A percentile compares a stretch with the other conserved stretches of the same genome.
Conservation (phyloP, 2,888 invertebrate genomes). For the Homarus gammarus region DNA sequence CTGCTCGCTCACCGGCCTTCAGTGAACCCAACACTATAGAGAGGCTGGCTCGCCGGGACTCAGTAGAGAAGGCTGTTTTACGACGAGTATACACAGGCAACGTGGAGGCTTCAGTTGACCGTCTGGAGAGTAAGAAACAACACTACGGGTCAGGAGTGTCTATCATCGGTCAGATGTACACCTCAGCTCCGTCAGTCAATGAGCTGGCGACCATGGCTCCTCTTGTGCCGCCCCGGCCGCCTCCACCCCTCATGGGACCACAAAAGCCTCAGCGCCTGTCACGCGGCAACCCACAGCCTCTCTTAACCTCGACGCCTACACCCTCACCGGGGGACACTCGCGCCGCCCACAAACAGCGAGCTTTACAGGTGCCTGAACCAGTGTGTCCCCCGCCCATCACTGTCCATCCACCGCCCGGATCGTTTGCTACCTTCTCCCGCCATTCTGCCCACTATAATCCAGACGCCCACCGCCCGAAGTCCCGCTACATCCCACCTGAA, state of each 20-base stretch:
- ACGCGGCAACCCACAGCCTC: slow-evolving; percentile 52
- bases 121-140: slow-evolving; percentile 53
- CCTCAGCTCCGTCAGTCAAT: slow-evolving; percentile 72
- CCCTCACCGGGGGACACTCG: slow-evolving; percentile 59
- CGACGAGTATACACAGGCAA: slow-evolving; percentile 72
- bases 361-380: slow-evolving; percentile 61
- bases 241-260: slow-evolving; percentile 65
- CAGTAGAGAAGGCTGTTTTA: slow-evolving; percentile 72
- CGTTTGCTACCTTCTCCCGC: slow-evolving; percentile 37
- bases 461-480: slow-evolving; percentile 73
- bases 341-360: slow-evolving; percentile 49
- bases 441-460: slow-evolving; percentile 62
- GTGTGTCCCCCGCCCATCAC: slow-evolving; percentile 57
- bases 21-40: slow-evolving; percentile 69
- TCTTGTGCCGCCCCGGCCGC: slow-evolving; percentile 67
- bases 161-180: slow-evolving; percentile 76
- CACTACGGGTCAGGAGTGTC: slow-evolving; percentile 60
- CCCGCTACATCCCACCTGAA: slow-evolving; percentile 71
- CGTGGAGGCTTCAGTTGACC: slow-evolving; percentile 67
- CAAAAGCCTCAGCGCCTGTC: slow-evolving; percentile 70
- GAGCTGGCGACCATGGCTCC: slow-evolving; percentile 69
- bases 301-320: slow-evolving; percentile 72
- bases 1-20: slow-evolving; percentile 65
- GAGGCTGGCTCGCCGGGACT: slow-evolving; percentile 66
- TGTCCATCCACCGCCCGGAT: slow-evolving; percentile 62